Evolutionary conservation across 2,113 vertebrate species (phyloP).

Genomic region (Typhlomys cinereus): DNA sequence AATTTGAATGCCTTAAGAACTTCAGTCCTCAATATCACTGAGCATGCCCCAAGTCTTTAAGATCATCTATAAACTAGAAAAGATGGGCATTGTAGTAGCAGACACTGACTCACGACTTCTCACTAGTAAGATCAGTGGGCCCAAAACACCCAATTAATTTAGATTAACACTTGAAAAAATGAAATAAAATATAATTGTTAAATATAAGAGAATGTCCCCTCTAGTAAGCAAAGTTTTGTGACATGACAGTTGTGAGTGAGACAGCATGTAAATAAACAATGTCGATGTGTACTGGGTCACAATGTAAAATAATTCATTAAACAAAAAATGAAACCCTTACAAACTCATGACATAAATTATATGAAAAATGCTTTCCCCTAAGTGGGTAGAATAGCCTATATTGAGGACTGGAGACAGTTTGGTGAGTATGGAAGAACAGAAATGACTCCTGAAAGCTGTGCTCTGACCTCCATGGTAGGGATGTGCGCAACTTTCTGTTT

Average conservation of each 20-base stretch:
- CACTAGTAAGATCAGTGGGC: not conserved
- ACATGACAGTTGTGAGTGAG: accelerated
- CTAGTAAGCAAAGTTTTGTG: not conserved
- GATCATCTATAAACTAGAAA: not conserved
- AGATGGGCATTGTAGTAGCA: accelerated
- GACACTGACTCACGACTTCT: not conserved
- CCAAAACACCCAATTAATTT: not conserved
- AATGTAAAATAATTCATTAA: not conserved
- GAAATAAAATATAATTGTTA: not conserved
- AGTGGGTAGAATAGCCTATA: too few relatives aligned
- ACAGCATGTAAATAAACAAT: not conserved
- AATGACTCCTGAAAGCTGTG: too few relatives aligned
- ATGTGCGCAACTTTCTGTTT: too few relatives aligned
- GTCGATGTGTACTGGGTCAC: not conserved
- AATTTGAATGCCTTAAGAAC: not conserved
- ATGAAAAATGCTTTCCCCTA: not conserved
- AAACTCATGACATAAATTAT: not conserved
- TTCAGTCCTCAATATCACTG: accelerated
- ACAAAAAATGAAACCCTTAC: not conserved
- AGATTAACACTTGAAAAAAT: not conserved
- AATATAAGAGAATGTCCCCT: accelerated
- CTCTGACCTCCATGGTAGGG: not conserved
- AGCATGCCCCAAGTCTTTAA: too few relatives aligned
- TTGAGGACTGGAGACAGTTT: too few relatives aligned
- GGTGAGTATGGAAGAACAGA: too few relatives aligned